phyloP scores from a whole-genome alignment of 2,113 vertebrate species.

The Geococcyx californianus region DNA sequence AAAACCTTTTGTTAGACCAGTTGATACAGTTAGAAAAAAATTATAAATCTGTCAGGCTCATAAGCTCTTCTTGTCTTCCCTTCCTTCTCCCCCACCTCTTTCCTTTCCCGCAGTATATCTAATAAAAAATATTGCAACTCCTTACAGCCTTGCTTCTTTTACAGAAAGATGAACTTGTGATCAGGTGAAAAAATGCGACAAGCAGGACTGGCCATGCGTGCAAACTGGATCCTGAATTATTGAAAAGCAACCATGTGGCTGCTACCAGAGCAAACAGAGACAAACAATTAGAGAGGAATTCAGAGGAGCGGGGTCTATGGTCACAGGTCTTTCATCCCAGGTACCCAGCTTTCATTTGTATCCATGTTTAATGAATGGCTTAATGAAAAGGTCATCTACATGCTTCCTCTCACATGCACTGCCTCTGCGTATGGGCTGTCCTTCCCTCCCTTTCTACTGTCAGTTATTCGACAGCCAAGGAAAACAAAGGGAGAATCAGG shows the following conservation, averaged over 20 bases:
- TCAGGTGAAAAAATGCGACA: background rate
- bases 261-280: background rate
- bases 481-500: background rate
- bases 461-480: background rate
- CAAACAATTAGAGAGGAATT: background rate
- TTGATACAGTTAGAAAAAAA: background rate
- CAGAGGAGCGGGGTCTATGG: fast-evolving
- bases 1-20: background rate
- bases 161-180: background rate
- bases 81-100: background rate
- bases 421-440: background rate
- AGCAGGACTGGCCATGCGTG: background rate
- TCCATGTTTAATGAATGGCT: background rate
- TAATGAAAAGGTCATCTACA: background rate
- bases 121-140: background rate
- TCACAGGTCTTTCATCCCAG: background rate
- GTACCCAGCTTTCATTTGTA: background rate
- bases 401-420: background rate
- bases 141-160: background rate
- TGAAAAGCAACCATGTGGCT: conserved; percentile 19
- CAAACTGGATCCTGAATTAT: conserved; percentile 38
- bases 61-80: background rate
- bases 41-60: background rate
- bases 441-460: background rate
- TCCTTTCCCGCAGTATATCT: background rate